Evolutionary conservation across 2,888 invertebrate species (phyloP).

Genomic region (Drosophila nr. fundita): DNA sequence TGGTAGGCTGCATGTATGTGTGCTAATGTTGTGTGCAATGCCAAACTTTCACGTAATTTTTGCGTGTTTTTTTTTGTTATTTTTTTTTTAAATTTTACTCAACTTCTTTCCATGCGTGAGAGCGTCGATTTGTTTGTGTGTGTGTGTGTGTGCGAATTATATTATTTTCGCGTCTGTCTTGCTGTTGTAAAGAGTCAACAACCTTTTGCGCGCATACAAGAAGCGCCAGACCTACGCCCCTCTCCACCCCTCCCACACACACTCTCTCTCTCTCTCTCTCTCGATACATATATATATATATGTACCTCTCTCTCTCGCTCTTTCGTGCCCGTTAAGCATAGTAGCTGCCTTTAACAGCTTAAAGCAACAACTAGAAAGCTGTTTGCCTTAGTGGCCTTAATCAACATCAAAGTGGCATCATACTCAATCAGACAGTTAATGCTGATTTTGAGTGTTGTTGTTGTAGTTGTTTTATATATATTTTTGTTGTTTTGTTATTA

Average conservation of each 20-base stretch:
- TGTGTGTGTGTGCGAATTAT: constrained; percentile 59
- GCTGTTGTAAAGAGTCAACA: constrained; percentile 76
- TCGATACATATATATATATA: neutral
- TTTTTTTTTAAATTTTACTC: constrained; percentile 49
- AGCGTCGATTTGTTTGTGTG: constrained; percentile 39
- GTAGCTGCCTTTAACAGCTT: constrained; percentile 45
- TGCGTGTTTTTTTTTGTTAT: constrained; percentile 30
- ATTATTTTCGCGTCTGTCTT: constrained; percentile 76
- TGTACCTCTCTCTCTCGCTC: neutral
- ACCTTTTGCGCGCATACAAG: constrained; percentile 71
- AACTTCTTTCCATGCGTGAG: constrained; percentile 36
- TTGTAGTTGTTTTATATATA: neutral
- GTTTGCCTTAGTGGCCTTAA: constrained; percentile 66
- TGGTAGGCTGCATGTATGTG: constrained; percentile 5
- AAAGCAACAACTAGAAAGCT: constrained; percentile 57
- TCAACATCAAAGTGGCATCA: constrained; percentile 67
- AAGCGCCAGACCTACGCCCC: constrained; percentile 57
- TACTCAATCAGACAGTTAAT: constrained; percentile 24
- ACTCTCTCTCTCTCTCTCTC: neutral
- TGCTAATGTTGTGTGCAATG: constrained; percentile 64
- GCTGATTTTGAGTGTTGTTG: constrained; percentile 4
- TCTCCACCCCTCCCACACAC: neutral
- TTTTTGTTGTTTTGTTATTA: constrained; percentile 17
- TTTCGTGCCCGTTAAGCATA: constrained; percentile 30
- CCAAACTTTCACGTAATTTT: constrained; percentile 82